Evolutionary conservation across 2,888 invertebrate genomes (phyloP).

Genomic region (Acutogordius australiensis): DNA sequence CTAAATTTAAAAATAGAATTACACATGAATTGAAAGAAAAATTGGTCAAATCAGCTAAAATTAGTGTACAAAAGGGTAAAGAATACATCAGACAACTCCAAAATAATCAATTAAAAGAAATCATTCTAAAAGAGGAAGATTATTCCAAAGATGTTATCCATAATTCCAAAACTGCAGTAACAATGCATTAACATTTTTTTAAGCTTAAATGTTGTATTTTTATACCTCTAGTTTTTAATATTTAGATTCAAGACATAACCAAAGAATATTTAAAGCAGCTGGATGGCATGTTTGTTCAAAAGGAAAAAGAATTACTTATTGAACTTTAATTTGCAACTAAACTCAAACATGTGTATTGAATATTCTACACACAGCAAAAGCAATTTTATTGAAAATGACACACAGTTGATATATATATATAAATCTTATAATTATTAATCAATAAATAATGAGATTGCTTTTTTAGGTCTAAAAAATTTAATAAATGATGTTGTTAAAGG

Average conservation of each 20-base stretch:
- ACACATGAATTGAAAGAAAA: constrained; percentile 7
- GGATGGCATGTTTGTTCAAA: neutral
- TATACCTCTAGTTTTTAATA: neutral
- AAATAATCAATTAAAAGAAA: neutral
- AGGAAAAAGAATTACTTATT: neutral
- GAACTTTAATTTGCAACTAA: too few relatives aligned
- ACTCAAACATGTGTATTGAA: too few relatives aligned
- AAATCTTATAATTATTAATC: too few relatives aligned
- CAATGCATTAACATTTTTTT: neutral
- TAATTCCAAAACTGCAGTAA: neutral
- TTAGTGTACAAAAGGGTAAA: neutral
- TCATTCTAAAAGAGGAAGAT: neutral
- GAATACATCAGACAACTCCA: neutral
- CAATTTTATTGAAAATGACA: too few relatives aligned
- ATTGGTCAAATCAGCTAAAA: constrained; percentile 8
- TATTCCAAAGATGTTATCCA: neutral
- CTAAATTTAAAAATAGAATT: neutral
- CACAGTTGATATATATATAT: too few relatives aligned
- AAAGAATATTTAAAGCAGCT: neutral
- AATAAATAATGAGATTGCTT: too few relatives aligned
- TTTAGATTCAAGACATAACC: neutral
- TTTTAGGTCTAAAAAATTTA: too few relatives aligned
- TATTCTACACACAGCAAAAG: too few relatives aligned
- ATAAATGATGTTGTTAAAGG: too few relatives aligned
- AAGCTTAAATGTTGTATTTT: neutral